Conservation (phyloP, 2,113 vertebrate species). For the Macrotis lagotis region DNA sequence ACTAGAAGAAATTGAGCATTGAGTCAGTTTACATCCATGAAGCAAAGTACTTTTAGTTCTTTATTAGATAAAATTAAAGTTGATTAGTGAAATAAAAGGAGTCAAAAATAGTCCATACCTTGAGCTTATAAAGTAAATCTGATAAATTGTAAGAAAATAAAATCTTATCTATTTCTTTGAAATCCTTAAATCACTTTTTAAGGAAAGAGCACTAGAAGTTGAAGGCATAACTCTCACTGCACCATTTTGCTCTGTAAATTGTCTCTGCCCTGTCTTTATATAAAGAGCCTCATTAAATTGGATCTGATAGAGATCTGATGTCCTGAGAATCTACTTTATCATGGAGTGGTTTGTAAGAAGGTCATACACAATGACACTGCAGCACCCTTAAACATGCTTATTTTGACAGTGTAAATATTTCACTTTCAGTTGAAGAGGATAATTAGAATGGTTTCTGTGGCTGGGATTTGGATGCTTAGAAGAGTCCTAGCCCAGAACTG, state of each 20-base stretch:
- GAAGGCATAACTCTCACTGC: not conserved
- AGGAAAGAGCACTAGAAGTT: not conserved
- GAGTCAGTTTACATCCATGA: not conserved
- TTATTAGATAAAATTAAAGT: not conserved
- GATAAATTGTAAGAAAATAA: not conserved
- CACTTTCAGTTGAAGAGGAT: constrained; percentile 36
- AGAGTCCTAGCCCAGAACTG: constrained; percentile 45
- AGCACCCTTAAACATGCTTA: not conserved
- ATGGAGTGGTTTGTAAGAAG: rapidly evolving
- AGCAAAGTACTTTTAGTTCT: not conserved
- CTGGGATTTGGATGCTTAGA: constrained; percentile 7
- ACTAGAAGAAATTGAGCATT: not conserved
- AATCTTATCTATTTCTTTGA: not conserved
- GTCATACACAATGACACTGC: not conserved
- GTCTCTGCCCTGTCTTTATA: not conserved
- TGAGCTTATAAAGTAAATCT: not conserved
- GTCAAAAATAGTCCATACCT: not conserved
- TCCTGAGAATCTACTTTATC: rapidly evolving
- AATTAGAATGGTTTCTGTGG: constrained; percentile 68
- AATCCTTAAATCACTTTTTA: not conserved
- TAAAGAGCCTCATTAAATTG: not conserved
- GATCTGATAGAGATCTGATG: not conserved
- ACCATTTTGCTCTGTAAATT: not conserved
- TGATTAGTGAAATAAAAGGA: not conserved
- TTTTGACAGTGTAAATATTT: constrained; percentile 46